Conservation (phyloP, 2,888 invertebrate species). For the Cataglyphis rosenhaueri region DNA sequence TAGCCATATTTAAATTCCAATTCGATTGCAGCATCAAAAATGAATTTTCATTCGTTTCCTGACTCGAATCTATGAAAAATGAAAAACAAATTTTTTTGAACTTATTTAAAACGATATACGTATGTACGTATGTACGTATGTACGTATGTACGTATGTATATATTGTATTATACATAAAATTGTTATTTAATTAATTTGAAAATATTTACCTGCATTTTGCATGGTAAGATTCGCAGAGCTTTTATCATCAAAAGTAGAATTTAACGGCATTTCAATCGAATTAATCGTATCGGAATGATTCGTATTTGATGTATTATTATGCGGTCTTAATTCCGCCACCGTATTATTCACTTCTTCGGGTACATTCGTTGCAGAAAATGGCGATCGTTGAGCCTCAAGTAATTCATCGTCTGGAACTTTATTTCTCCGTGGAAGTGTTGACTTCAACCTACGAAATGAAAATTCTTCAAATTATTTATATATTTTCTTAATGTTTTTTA, state of each 20-base stretch:
- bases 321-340: conserved; percentile 79
- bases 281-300: conserved; percentile 43
- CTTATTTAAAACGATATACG: neutral
- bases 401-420: conserved; percentile 72
- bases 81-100: neutral
- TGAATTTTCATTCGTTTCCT: conserved; percentile 76
- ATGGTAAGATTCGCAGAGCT: conserved; percentile 65
- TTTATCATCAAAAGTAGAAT: conserved; percentile 70
- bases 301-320: conserved; percentile 45
- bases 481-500: neutral
- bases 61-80: conserved; percentile 70
- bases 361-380: conserved; percentile 69
- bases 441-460: conserved; percentile 75
- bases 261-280: conserved; percentile 60
- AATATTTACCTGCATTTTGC: conserved; percentile 70
- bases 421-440: conserved; percentile 71
- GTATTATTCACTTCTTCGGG: conserved; percentile 81
- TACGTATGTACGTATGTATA: too few species aligned
- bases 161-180: neutral
- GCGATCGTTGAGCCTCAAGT: conserved; percentile 73
- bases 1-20: conserved; percentile 89
- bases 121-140: too few species aligned
- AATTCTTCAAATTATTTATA: neutral
- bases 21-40: conserved; percentile 71
- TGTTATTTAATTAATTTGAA: neutral